Percentiles rank a stretch among this genome's conserved stretches.
Conservation (phyloP, 2,113 vertebrate genomes). For the Archocentrus centrarchus region DNA sequence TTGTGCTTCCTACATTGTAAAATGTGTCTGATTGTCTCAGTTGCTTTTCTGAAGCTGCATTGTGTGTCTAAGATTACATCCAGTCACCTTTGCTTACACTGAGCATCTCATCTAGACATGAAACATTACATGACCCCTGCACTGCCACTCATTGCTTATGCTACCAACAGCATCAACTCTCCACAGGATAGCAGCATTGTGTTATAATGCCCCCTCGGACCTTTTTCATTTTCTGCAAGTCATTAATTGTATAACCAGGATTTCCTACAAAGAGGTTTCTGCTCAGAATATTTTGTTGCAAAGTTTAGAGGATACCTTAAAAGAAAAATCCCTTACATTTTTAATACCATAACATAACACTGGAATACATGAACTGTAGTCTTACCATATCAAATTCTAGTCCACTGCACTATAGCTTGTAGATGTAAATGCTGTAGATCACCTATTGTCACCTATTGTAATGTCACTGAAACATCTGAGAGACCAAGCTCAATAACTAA, state of each 20-base stretch:
- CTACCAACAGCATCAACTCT: constrained; percentile 68
- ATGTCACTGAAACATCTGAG: constrained; percentile 26
- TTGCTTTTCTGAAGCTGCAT: constrained; percentile 62
- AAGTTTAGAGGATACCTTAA: not conserved
- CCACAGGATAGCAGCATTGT: constrained; percentile 58
- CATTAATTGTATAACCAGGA: constrained; percentile 57
- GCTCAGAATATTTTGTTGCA: not conserved
- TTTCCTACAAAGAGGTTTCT: not conserved
- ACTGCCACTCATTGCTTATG: constrained; percentile 56
- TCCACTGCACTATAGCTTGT: not conserved
- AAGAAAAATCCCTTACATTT: no score
- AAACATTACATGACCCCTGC: constrained; percentile 61
- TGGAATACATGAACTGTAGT: not conserved
- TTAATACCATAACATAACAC: not conserved
- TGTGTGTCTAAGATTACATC: constrained; percentile 70
- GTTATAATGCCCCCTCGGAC: constrained; percentile 48
- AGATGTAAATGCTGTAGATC: not conserved
- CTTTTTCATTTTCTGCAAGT: constrained; percentile 66
- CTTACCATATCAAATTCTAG: not conserved
- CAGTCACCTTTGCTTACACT: constrained; percentile 72
- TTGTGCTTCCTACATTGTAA: constrained; percentile 12
- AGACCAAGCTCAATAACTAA: constrained; percentile 38
- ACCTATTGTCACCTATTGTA: not conserved
- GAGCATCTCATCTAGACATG: constrained; percentile 70
- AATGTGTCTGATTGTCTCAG: constrained; percentile 38